Base-by-base conservation (phyloP, 2,888 invertebrate genomes). In the Mythimna loreyi region DNA sequence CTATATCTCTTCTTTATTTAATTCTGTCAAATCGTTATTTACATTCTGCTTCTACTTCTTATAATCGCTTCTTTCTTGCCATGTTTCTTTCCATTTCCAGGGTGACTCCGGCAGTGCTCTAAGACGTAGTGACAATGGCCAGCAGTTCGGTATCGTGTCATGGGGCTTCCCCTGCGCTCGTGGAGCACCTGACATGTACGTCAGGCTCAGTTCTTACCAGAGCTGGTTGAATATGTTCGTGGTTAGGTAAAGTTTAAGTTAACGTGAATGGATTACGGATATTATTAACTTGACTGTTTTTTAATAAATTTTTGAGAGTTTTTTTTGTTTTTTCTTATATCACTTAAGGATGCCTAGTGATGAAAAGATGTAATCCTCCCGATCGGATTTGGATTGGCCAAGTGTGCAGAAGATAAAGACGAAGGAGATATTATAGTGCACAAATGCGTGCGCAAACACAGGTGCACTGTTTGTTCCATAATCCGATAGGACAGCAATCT, bases 91-190 rank as follows among this genome's bases (percentile, higher is more conserved):
- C 11, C 11, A 62, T 5, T 16, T 60, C 1, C 85, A 92, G 92
- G 92, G 92, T 81, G 92, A 92, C 75, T 93, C 93, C 33, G 93
- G 93, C 72, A 89, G 90, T 52, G 88, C 92, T 0, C 82, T 93
- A 1, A 79, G 82, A 3, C 84, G 81, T 13, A 21, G 3, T 0
- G 75, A 75, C 50, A 75, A 63, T 19, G 78, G 86, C 0, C 60
- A 76, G 3, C 92, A 92, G 75, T 59, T 92, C 57, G 93, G 92
- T 13, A 50, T 93, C 3, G 93, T 93, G 5, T 93, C 93, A 0
- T 94, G 93, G 93, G 93, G 93, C 65, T 87, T 91, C 82, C 89
- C 92, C 0, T 94, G 93, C 81, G 93, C 92, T 0, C 84, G 70
- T 2, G 92, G 91, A 1, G 90, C 88, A 0, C 93, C 93, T 0